Conservation (phyloP, 2,113 vertebrate genomes). For the Saccopteryx leptura region DNA sequence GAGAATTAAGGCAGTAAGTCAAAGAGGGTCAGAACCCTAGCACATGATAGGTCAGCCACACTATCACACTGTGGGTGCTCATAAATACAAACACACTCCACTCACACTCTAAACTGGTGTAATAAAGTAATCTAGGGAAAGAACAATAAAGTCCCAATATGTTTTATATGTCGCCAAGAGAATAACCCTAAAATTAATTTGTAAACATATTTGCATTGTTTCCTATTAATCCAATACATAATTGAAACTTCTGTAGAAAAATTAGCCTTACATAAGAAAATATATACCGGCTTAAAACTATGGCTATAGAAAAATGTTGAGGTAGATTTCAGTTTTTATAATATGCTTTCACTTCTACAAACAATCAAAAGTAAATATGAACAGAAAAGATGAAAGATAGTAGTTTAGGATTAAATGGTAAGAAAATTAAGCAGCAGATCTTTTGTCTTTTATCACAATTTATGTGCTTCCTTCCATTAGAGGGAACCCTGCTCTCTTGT, state of each 20-base stretch:
- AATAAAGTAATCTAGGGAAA: neutral
- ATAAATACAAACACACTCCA: neutral
- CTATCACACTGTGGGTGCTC: neutral
- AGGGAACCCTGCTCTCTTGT: neutral
- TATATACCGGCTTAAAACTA: neutral
- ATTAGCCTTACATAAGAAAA: neutral
- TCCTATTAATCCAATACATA: neutral
- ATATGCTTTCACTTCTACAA: neutral
- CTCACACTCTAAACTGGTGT: neutral
- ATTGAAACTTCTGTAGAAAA: neutral
- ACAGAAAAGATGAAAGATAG: neutral
- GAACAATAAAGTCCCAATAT: neutral
- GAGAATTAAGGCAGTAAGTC: slow-evolving; percentile 27
- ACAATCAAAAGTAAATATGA: neutral
- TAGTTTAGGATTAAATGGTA: slow-evolving; percentile 37
- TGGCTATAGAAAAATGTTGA: neutral
- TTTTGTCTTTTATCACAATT: neutral
- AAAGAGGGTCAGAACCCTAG: neutral
- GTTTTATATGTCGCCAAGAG: neutral
- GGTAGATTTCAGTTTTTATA: slow-evolving; percentile 3
- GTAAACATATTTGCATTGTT: neutral
- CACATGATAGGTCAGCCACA: neutral
- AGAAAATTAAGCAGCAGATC: neutral
- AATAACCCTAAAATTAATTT: neutral
- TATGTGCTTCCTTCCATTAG: neutral